Evolutionary conservation across 2,888 invertebrate species (phyloP).

Genomic region (Drosophila greeni): DNA sequence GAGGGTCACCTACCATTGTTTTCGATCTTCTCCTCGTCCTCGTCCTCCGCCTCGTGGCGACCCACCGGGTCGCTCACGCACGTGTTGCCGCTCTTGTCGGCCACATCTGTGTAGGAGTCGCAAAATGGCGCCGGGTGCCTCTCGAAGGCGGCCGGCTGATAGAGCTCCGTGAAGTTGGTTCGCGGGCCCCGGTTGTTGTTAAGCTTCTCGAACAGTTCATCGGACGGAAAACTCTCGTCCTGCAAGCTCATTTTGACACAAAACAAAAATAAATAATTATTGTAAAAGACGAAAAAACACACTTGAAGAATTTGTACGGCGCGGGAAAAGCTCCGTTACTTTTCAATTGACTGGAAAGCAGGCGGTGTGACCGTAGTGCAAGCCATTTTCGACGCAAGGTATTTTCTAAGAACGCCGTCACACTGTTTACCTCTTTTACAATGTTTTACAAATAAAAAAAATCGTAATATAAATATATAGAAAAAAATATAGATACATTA

Average conservation of each 20-base stretch:
- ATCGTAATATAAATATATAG: too few species aligned
- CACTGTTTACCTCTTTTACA: too few species aligned
- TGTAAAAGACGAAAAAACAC: not conserved
- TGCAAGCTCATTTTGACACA: constrained; percentile 68
- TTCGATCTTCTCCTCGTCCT: constrained; percentile 22
- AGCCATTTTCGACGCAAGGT: too few species aligned
- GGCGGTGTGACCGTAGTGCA: not conserved
- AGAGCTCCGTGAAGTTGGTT: constrained; percentile 31
- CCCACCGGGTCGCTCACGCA: constrained; percentile 68
- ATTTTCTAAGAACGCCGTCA: too few species aligned
- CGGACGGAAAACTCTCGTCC: constrained; percentile 76
- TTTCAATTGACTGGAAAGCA: not conserved
- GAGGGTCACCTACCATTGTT: constrained; percentile 10
- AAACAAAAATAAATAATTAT: not conserved
- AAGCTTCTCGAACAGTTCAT: constrained; percentile 61
- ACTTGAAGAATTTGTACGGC: not conserved
- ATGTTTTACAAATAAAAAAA: too few species aligned
- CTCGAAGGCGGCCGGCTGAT: constrained; percentile 35
- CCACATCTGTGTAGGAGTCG: constrained; percentile 55
- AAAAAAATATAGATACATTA: too few species aligned
- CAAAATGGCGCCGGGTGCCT: constrained; percentile 50
- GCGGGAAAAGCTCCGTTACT: constrained; percentile 28
- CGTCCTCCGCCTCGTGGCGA: constrained; percentile 35
- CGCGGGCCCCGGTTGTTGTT: constrained; percentile 36
- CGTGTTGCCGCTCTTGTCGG: constrained; percentile 64